Percentiles rank a stretch among this genome's conserved stretches.
Evolutionary conservation across 2,113 vertebrate species (phyloP).

Genomic region (Pelobates fuscus): DNA sequence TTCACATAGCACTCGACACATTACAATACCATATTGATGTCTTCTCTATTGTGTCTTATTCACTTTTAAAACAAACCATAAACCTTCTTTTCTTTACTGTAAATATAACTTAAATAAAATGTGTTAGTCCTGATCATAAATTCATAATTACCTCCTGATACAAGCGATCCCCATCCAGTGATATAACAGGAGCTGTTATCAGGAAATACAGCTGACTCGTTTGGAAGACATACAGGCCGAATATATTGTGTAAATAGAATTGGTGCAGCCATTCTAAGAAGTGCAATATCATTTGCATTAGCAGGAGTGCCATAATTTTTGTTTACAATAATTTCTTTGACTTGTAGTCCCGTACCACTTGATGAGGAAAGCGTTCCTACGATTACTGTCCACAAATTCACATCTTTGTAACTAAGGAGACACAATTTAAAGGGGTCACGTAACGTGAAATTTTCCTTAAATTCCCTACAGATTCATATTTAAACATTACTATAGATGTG

Average conservation of each 20-base stretch:
- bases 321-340: conserved; percentile 68
- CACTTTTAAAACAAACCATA: too few species aligned
- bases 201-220: conserved; percentile 57
- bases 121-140: too few species aligned
- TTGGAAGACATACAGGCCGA: conserved; percentile 70
- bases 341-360: not conserved
- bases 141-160: conserved; percentile 61
- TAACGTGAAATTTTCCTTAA: too few species aligned
- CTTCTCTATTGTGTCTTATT: too few species aligned
- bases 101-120: too few species aligned
- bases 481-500: too few species aligned
- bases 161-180: conserved; percentile 71
- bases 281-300: conserved; percentile 65
- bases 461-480: too few species aligned
- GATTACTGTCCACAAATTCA: conserved; percentile 27
- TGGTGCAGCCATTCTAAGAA: conserved; percentile 61
- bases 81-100: too few species aligned
- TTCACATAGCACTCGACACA: too few species aligned
- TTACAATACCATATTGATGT: too few species aligned
- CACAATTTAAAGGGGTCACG: not conserved
- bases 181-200: conserved; percentile 66
- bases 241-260: conserved; percentile 64
- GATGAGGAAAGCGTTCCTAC: conserved; percentile 18
- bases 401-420: conserved; percentile 14
- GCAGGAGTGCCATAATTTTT: conserved; percentile 57